Base-by-base conservation (phyloP, 2,888 invertebrate species). In the Dromius quadrimaculatus region DNA sequence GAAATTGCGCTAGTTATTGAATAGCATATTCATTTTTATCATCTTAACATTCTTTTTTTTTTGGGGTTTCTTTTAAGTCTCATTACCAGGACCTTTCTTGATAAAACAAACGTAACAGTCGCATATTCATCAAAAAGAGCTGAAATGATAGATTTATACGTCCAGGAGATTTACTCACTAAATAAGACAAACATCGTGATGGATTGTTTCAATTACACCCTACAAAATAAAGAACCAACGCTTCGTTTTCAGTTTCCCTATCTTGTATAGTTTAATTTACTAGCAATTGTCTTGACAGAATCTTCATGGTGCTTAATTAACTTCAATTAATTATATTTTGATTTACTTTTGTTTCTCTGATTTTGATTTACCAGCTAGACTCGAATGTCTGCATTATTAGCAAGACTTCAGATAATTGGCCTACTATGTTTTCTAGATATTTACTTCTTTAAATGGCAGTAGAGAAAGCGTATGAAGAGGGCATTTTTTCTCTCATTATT, bases 241-340 rank as follows among this genome's bases (percentile, higher is more conserved):
- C 28, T 28, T 54, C 23, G 50, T 54, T 54, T 54, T 23, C 50
- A 54, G 50, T 13, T n/a, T n/a, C n/a, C n/a, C n/a, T n/a, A 28
- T 47, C 47, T 20, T 3, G 13, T 22, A 47, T 54, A 54, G 50
- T 54, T 59, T 34, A 59, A 59, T 59, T 59, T 57, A 13, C 19
- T 11, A 9, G 34, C 32, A 57, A 57, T 57, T 28, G 57, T 32
- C 57, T 32, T 5, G 57, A 57, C 57, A 57, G 34, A 57, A 9
- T 17, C 19, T 36, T 34, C 59, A 59, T 59, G 59, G 17, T 36
- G 19, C 59, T 59, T 59, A 59, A 59, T 59, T 59, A 59, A 59
- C 59, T 19, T 59, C 36, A 59, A 59, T 59, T 59, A 59, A 36
- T 59, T 36, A 59, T 36, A 36, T 59, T 59, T 59, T 59, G 59